Percentiles rank a stretch among this genome's conserved stretches.
Conservation (phyloP, 2,888 invertebrate genomes). For the Trilocha varians region DNA sequence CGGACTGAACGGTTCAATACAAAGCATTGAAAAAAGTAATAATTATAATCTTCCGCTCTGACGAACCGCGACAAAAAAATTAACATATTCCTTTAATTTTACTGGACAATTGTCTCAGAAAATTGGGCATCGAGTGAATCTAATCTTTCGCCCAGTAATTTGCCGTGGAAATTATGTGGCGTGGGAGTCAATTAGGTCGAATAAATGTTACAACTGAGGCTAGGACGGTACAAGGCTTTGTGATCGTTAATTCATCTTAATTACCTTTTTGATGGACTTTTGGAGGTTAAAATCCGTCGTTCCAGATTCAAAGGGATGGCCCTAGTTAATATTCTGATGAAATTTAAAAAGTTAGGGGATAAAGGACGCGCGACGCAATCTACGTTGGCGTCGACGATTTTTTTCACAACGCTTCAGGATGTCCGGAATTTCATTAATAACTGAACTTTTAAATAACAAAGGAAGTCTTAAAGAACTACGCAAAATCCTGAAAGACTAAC, state of each 20-base stretch:
- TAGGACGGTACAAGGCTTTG: conserved; percentile 28
- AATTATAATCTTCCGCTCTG: conserved; percentile 70
- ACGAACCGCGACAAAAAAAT: conserved; percentile 59
- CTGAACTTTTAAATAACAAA: no score
- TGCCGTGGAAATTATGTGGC: conserved; percentile 52
- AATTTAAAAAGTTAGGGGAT: conserved; percentile 26
- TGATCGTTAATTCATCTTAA: conserved; percentile 54
- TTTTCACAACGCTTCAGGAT: neutral
- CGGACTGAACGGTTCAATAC: conserved; percentile 29
- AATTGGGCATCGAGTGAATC: conserved; percentile 56
- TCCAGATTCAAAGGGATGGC: conserved; percentile 29
- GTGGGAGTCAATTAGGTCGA: conserved; percentile 50
- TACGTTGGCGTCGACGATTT: neutral
- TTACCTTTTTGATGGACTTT: conserved; percentile 47
- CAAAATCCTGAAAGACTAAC: no score
- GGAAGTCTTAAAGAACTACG: no score
- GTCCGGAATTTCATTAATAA: no score
- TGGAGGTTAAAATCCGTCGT: conserved; percentile 27
- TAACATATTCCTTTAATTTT: conserved; percentile 67
- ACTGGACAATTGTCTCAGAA: conserved; percentile 61
- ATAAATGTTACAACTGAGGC: conserved; percentile 25
- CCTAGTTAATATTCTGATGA: conserved; percentile 34
- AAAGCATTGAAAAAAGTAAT: conserved; percentile 49
- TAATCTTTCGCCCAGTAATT: conserved; percentile 53
- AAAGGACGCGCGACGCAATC: conserved; percentile 8